These are phyloP conservation scores for Caradrina clavipalpis DNA, from an alignment of 2,888 invertebrate genomes.

Conservation along the genomic window DNA sequence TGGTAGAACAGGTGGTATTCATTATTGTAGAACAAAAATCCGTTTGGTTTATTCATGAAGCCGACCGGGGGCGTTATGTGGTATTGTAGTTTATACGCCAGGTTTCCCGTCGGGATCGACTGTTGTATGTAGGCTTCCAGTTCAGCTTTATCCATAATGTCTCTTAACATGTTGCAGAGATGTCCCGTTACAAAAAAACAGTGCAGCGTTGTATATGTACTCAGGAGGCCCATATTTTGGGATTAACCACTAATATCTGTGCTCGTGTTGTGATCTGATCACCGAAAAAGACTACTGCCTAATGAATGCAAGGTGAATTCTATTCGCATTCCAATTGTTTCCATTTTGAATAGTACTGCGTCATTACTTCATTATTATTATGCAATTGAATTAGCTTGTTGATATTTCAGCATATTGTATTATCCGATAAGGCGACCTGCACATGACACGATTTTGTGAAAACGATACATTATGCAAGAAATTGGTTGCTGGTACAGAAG, in stretches of 20 bases:
- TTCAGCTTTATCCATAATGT: constrained; percentile 15
- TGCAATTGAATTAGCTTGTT: background rate
- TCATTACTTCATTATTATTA: constrained; percentile 13
- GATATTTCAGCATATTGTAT: constrained; percentile 21
- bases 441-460: background rate
- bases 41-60: constrained; percentile 91
- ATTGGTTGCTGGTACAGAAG: background rate
- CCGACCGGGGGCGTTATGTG: constrained; percentile 85
- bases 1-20: constrained; percentile 90
- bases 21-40: constrained; percentile 87
- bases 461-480: background rate
- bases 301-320: background rate
- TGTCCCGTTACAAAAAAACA: constrained; percentile 6
- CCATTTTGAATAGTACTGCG: constrained; percentile 21
- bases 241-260: background rate
- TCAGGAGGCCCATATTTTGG: constrained; percentile 20
- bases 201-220: constrained; percentile 15
- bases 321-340: constrained; percentile 31
- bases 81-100: constrained; percentile 79
- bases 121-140: constrained; percentile 79
- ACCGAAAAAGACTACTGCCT: constrained; percentile 4
- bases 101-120: constrained; percentile 65
- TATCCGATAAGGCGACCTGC: background rate
- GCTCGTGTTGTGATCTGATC: constrained; percentile 2
- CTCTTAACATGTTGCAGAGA: constrained; percentile 12